Percentiles rank a stretch among this genome's conserved stretches.
phyloP scores from a whole-genome alignment of 2,113 vertebrate species.

The Ciconia stormi region DNA sequence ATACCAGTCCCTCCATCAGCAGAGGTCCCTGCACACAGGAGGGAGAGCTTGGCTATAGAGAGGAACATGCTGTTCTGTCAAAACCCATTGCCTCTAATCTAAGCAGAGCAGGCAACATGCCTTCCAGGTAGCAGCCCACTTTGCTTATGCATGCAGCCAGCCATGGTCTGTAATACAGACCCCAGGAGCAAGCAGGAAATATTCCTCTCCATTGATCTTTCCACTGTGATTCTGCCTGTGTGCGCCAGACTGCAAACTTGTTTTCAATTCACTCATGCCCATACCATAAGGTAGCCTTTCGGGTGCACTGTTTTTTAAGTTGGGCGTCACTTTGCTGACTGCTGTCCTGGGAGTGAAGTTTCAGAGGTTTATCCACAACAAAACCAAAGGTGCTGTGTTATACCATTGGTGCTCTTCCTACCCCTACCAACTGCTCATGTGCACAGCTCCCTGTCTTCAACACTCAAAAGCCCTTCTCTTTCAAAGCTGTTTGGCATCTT shows the following conservation, averaged over 20 bases:
- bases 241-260: background rate
- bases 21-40: background rate
- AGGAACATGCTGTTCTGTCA: background rate
- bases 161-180: background rate
- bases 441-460: background rate
- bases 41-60: background rate
- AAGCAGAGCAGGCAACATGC: background rate
- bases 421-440: background rate
- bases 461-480: background rate
- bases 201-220: background rate
- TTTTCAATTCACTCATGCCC: background rate
- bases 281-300: background rate
- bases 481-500: background rate
- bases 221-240: background rate
- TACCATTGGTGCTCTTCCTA: background rate
- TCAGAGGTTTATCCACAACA: background rate
- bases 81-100: background rate
- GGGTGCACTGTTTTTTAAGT: background rate
- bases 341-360: background rate
- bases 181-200: background rate
- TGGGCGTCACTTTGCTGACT: background rate
- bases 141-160: accelerated
- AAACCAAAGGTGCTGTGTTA: background rate
- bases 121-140: background rate
- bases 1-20: background rate